Conservation (phyloP, 2,888 invertebrate genomes). For the Leptarthrus brevirostris region DNA sequence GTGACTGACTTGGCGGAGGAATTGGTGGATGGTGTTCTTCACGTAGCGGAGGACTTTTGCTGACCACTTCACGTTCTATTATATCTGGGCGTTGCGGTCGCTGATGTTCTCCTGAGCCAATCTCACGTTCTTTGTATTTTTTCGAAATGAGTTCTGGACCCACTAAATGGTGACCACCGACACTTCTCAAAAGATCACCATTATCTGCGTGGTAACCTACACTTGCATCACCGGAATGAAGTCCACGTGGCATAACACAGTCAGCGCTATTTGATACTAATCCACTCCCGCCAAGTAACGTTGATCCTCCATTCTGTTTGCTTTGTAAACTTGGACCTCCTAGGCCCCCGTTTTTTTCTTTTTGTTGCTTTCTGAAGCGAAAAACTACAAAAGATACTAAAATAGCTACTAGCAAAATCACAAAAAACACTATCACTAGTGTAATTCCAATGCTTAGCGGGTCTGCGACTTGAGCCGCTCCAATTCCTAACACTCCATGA, state of each 20-base stretch:
- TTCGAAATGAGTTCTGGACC: conserved; percentile 89
- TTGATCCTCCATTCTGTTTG: conserved; percentile 81
- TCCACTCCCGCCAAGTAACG: conserved; percentile 77
- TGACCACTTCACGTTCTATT: conserved; percentile 88
- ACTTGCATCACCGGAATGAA: conserved; percentile 77
- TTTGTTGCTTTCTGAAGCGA: conserved; percentile 85
- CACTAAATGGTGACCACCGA: conserved; percentile 80
- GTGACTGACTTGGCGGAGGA: conserved; percentile 76
- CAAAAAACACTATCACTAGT: conserved; percentile 93
- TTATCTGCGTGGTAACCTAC: conserved; percentile 79
- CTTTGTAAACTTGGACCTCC: conserved; percentile 79
- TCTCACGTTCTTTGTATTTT: conserved; percentile 88
- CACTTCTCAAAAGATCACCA: conserved; percentile 80
- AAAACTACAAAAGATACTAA: conserved; percentile 93
- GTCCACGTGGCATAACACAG: conserved; percentile 74
- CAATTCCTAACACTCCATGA: conserved; percentile 79
- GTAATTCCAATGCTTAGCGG: conserved; percentile 93
- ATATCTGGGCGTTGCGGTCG: conserved; percentile 92
- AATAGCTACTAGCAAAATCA: conserved; percentile 88
- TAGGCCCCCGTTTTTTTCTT: conserved; percentile 81
- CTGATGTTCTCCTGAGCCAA: conserved; percentile 77
- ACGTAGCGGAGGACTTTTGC: conserved; percentile 82
- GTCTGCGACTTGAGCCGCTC: conserved; percentile 82
- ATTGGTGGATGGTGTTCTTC: conserved; percentile 86
- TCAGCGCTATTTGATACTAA: conserved; percentile 76